Percentiles rank a stretch among this genome's conserved stretches.
Conservation (phyloP, 1,140 invertebrate species). For the Drosophila kanapiae region DNA sequence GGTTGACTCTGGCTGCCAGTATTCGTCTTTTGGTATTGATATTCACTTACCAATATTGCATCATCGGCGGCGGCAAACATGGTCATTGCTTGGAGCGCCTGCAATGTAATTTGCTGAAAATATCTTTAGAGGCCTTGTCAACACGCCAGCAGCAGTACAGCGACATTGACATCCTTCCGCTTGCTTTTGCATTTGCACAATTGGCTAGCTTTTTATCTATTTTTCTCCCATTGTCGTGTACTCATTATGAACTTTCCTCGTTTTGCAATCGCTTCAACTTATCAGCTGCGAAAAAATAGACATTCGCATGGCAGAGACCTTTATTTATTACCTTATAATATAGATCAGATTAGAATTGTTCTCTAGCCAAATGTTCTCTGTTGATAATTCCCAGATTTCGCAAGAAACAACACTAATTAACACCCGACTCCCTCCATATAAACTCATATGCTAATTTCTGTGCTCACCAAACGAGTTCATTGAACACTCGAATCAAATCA, state of each 20-base stretch:
- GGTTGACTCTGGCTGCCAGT: background rate
- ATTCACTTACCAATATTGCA: conserved; percentile 45
- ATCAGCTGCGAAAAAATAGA: background rate
- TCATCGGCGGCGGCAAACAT: conserved; percentile 26
- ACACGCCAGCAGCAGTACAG: background rate
- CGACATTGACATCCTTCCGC: conserved; percentile 24
- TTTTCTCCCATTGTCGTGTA: background rate
- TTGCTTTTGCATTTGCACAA: conserved; percentile 41
- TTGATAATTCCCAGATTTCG: background rate
- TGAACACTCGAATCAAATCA: conserved; percentile 25
- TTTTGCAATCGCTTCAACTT: conserved; percentile 9
- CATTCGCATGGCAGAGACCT: background rate
- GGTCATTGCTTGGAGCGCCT: conserved; percentile 7
- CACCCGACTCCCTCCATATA: conserved; percentile 19
- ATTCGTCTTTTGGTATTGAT: conserved; percentile 19
- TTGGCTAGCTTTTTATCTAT: conserved; percentile 18
- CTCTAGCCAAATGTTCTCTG: background rate
- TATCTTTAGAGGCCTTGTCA: conserved; percentile 23
- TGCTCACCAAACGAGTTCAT: conserved; percentile 37
- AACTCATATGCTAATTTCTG: conserved; percentile 32
- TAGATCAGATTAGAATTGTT: background rate
- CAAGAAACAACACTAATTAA: conserved; percentile 14
- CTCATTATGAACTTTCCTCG: conserved; percentile 10
- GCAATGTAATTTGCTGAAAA: conserved; percentile 34
- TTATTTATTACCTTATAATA: background rate